phyloP scores from a whole-genome alignment of 1,140 invertebrate species.

The Zaprionus gabonicus region DNA sequence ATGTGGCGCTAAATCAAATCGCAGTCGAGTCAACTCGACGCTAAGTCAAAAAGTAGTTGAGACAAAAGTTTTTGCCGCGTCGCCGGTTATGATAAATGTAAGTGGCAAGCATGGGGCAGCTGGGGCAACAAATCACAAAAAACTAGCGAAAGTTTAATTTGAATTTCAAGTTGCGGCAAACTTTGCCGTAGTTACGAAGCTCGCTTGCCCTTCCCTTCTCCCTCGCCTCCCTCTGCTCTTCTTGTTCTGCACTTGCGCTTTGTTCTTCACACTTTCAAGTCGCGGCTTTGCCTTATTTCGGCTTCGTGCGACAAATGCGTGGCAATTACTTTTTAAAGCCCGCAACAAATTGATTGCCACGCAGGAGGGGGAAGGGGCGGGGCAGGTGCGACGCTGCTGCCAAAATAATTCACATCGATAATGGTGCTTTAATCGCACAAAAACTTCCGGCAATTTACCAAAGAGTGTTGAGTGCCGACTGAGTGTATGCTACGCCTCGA shows the following conservation, averaged over 20 bases:
- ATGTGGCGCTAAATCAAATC: conserved; percentile 22
- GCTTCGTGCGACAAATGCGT: conserved; percentile 64
- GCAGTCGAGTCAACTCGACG: background rate
- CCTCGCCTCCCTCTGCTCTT: background rate
- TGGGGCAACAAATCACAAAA: conserved; percentile 63
- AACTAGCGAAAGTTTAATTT: conserved; percentile 77
- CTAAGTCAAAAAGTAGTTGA: conserved; percentile 29
- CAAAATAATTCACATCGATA: conserved; percentile 83
- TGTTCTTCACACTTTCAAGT: conserved; percentile 34
- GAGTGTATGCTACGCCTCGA: conserved; percentile 12
- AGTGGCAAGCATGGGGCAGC: conserved; percentile 18
- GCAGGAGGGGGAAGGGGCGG: background rate
- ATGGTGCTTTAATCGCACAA: conserved; percentile 79
- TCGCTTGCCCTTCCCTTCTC: background rate
- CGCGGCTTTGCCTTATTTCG: conserved; percentile 26
- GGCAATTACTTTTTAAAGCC: conserved; percentile 75
- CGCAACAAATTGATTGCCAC: conserved; percentile 74
- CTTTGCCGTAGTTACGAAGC: conserved; percentile 39
- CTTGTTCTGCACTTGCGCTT: background rate
- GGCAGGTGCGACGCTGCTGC: conserved; percentile 26
- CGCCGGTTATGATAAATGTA: conserved; percentile 70
- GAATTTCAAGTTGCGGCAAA: conserved; percentile 74
- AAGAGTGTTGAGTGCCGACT: conserved; percentile 68
- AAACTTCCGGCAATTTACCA: conserved; percentile 78
- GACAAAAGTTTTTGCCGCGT: conserved; percentile 25